These are phyloP conservation scores for Caenorhabditis imperialis DNA, from an alignment of 2,888 invertebrate genomes.

Conservation along the genomic window DNA sequence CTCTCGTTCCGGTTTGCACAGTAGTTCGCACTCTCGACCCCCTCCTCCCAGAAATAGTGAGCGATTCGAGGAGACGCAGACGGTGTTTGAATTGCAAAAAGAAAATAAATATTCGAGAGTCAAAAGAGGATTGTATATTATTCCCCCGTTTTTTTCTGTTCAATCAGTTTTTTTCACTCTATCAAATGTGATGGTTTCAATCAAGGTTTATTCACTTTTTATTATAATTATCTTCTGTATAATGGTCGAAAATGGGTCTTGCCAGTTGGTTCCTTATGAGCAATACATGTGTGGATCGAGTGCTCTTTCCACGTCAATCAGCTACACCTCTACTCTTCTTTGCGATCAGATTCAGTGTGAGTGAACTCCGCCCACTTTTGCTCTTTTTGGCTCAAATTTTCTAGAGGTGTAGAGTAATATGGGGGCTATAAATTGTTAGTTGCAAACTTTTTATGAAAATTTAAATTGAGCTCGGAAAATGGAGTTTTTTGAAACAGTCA, in stretches of 20 bases:
- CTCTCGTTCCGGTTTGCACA: too few species aligned
- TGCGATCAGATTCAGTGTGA: conserved; percentile 54
- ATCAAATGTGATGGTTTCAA: neutral
- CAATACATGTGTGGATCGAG: conserved; percentile 47
- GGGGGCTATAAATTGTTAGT: too few species aligned
- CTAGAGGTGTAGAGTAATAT: neutral
- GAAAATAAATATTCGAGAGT: conserved; percentile 5
- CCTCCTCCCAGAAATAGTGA: too few species aligned
- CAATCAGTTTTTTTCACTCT: neutral
- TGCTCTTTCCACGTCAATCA: conserved; percentile 25
- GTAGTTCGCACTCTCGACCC: too few species aligned
- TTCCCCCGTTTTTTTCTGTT: neutral
- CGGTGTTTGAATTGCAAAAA: conserved; percentile 45
- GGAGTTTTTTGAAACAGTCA: neutral
- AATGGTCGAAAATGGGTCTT: too few species aligned
- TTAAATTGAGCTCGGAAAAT: too few species aligned
- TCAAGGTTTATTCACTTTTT: neutral
- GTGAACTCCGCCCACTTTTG: conserved; percentile 9
- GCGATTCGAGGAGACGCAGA: conserved; percentile 45
- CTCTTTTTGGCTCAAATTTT: too few species aligned
- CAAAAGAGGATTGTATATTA: neutral
- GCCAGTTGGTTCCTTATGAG: conserved; percentile 41
- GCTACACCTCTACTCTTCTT: conserved; percentile 39
- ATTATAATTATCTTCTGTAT: neutral
- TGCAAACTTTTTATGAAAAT: too few species aligned